Evolutionary conservation across 92 coral and sea anemone species (phyloP).

Genomic region (Porites divaricata): DNA sequence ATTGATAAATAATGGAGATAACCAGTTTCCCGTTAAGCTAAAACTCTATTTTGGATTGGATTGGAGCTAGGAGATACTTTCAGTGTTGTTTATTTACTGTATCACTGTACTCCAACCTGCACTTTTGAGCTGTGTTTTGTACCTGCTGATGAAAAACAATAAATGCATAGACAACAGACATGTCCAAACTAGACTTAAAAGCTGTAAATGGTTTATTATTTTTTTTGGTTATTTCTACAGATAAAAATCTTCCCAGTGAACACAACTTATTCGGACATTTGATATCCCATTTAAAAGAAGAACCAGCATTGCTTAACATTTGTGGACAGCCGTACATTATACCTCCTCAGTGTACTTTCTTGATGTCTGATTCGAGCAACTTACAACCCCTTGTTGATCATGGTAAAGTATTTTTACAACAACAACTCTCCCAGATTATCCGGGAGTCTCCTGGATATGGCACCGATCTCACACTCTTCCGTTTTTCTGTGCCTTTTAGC

Average conservation of each 20-base stretch:
- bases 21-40: no score
- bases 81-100: no score
- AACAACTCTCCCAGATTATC: neutral
- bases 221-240: conserved; percentile 11
- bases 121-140: no score
- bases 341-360: conserved; percentile 71
- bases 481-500: no score
- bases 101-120: no score
- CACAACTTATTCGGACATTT: conserved; percentile 57
- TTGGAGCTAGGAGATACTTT: no score
- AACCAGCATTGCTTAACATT: conserved; percentile 44
- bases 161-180: no score
- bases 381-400: conserved; percentile 63
- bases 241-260: conserved; percentile 23
- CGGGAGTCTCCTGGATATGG: no score
- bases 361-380: conserved; percentile 74
- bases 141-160: no score
- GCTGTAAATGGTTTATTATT: neutral
- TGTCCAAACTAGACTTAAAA: neutral
- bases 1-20: no score
- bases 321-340: conserved; percentile 67
- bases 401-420: conserved; percentile 66
- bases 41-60: no score
- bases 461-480: no score
- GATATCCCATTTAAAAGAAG: conserved; percentile 39